Conservation (phyloP, 2,888 invertebrate species). For the Deilephila elpenor region DNA sequence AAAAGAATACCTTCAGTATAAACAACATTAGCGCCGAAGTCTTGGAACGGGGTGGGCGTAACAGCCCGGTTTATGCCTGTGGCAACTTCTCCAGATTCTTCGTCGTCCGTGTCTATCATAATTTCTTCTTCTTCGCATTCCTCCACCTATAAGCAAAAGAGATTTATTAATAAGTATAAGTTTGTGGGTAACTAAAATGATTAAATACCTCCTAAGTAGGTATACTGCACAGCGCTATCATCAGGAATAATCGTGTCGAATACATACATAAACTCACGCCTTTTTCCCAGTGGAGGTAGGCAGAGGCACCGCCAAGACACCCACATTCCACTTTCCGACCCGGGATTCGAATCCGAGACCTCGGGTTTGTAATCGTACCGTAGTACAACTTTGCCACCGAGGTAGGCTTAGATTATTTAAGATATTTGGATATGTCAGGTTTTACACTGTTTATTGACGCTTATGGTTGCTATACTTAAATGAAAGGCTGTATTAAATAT, state of each 20-base stretch:
- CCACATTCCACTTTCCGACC: neutral
- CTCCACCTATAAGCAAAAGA: constrained; percentile 63
- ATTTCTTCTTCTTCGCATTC: constrained; percentile 81
- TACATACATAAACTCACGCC: too few species aligned
- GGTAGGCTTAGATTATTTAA: too few species aligned
- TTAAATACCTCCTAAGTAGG: too few species aligned
- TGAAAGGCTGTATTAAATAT: too few species aligned
- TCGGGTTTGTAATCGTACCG: neutral
- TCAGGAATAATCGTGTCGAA: too few species aligned
- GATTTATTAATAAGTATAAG: too few species aligned
- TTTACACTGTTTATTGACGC: too few species aligned
- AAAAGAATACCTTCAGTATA: constrained; percentile 68
- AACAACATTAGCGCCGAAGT: constrained; percentile 72
- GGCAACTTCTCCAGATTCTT: constrained; percentile 55
- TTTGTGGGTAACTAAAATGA: too few species aligned
- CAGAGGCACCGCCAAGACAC: neutral
- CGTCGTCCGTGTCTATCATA: constrained; percentile 72
- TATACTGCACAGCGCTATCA: too few species aligned
- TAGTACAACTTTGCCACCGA: neutral
- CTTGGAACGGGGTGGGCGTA: constrained; percentile 77
- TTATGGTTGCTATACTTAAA: too few species aligned
- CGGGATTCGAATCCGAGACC: neutral
- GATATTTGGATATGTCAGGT: too few species aligned
- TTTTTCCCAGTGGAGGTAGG: too few species aligned
- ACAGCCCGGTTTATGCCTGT: constrained; percentile 60